A percentile compares a stretch with the other conserved stretches of the same genome.
phyloP scores from a whole-genome alignment of 2,888 invertebrate genomes.

The Glaucopsyche alexis region DNA sequence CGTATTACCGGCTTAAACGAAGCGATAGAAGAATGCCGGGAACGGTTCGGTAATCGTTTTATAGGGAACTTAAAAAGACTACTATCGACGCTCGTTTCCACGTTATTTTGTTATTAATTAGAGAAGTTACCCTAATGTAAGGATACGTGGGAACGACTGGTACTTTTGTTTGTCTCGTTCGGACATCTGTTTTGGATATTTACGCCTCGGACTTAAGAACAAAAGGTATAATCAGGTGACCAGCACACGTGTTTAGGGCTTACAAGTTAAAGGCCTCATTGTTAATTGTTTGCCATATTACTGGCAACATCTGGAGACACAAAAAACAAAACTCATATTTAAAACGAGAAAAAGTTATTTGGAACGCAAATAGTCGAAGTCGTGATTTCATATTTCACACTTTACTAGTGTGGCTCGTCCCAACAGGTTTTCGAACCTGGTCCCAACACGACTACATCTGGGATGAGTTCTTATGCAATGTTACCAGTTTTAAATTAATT shows the following conservation, averaged over 20 bases:
- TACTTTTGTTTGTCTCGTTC: constrained; percentile 49
- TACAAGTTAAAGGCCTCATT: constrained; percentile 44
- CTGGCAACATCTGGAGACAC: constrained; percentile 15
- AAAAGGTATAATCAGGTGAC: constrained; percentile 66
- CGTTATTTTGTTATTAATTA: constrained; percentile 73
- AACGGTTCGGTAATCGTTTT: constrained; percentile 77
- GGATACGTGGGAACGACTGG: constrained; percentile 70
- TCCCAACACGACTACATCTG: constrained; percentile 43
- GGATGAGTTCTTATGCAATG: constrained; percentile 46
- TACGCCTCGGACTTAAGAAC: constrained; percentile 46
- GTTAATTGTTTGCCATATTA: background rate
- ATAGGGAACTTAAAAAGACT: constrained; percentile 68
- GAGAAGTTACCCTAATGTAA: constrained; percentile 55
- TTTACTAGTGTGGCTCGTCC: constrained; percentile 67
- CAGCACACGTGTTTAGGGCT: constrained; percentile 49
- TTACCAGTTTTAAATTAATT: constrained; percentile 24
- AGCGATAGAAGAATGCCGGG: constrained; percentile 58
- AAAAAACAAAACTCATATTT: constrained; percentile 12
- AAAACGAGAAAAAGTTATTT: constrained; percentile 61
- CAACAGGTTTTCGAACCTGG: constrained; percentile 69
- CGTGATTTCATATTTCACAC: constrained; percentile 81
- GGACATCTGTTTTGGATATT: constrained; percentile 61
- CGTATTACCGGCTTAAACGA: constrained; percentile 61
- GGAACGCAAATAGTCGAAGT: constrained; percentile 74
- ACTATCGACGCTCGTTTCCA: constrained; percentile 61